Evolutionary conservation across 2,888 invertebrate species (phyloP), one percentile per base, ranked within the genome.

Genomic region (Sesia apiformis): DNA sequence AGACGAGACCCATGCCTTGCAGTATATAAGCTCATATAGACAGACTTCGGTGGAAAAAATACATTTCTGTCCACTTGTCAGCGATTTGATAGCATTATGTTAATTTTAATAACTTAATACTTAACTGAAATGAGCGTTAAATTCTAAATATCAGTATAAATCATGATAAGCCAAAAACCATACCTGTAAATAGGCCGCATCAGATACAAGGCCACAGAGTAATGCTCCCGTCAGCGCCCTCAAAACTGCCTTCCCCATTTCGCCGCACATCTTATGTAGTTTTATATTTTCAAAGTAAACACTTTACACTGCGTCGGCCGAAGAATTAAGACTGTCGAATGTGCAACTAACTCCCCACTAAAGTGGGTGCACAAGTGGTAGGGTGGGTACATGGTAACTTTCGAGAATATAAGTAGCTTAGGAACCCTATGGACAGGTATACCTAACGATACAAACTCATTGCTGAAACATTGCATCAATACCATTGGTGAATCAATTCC

Each of bases 211-310:
- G 3, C 81, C 84, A 66, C 84, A 87, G 43, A 88, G 75, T 49
- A 89, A 66, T n/a, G 87, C 89, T 1, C 84, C 84, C 0, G 89
- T 87, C 39, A 89, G 74, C 60, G 88, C 89, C 56, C 89, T 63
- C 67, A 88, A 61, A 41, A 89, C 89, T 1, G 89, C 89, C 60
- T 88, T 89, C 39, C 89, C 89, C 86, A 87, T 88, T 66, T 86
- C 87, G 56, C 89, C 89, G 62, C 89, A 89, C 89, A 89, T 89
- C 63, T 66, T 80, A 60, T 57, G 54, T 54, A 58, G 58, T 43
- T 57, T 53, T 43, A 49, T 50, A 42, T 51, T 51, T 8, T 5
- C 41, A 57, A 54, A 52, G 51, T 42, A 53, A 58, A 23, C 50
- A 50, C 50, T 50, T 42, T 6, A 38, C 50, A 38, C 38, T 43